Conservation (phyloP, 2,113 vertebrate species). For the Dolichotis patagonum region DNA sequence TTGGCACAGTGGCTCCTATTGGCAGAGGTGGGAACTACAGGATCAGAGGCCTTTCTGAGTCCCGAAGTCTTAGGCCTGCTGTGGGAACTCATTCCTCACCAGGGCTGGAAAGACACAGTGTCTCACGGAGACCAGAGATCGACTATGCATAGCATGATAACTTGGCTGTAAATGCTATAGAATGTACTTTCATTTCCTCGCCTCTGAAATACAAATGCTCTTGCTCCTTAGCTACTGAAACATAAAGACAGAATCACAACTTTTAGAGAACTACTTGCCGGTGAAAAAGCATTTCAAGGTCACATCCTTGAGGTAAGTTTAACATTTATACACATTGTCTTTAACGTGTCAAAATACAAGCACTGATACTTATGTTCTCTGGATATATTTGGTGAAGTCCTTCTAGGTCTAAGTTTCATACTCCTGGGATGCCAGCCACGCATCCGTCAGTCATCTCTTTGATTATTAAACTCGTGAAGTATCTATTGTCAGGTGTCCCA, state of each 20-base stretch:
- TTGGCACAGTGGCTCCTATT: neutral
- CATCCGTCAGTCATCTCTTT: neutral
- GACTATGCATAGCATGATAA: neutral
- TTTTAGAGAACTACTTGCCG: slow-evolving; percentile 72
- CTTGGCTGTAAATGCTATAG: slow-evolving; percentile 1
- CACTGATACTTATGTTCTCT: neutral
- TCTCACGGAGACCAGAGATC: neutral
- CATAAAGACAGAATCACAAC: slow-evolving; percentile 73
- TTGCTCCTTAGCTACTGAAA: slow-evolving; percentile 72
- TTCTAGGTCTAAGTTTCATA: neutral
- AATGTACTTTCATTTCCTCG: slow-evolving; percentile 19
- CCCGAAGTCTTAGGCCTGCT: neutral
- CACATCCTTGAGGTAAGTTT: slow-evolving; percentile 60
- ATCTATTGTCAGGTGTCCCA: neutral
- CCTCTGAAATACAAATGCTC: slow-evolving; percentile 48
- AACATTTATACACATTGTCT: neutral
- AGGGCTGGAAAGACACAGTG: neutral
- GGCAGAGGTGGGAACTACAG: neutral
- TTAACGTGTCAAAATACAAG: neutral
- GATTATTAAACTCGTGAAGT: neutral
- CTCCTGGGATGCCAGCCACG: neutral
- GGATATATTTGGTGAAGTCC: neutral
- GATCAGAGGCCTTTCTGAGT: neutral
- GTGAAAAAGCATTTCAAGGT: slow-evolving; percentile 72
- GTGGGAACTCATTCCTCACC: neutral